These are phyloP conservation scores for Druceiella hillmani DNA, from an alignment of 2,888 invertebrate species.

Conservation along the genomic window DNA sequence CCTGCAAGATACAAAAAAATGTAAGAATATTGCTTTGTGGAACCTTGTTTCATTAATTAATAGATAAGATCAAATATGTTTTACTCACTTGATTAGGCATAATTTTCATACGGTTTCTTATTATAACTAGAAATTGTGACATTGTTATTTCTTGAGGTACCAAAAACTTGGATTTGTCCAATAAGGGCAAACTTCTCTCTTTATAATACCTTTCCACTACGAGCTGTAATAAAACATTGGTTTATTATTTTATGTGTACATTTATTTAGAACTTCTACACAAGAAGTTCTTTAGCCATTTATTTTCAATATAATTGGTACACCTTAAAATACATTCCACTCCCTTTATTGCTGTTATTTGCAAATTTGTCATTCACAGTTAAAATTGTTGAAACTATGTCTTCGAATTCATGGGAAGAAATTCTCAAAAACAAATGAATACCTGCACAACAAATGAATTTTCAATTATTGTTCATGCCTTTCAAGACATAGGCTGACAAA, in stretches of 20 bases:
- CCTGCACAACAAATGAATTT: no score
- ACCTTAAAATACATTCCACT: no score
- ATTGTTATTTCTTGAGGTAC: slow-evolving; percentile 87
- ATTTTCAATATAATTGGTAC: no score
- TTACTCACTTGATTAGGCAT: slow-evolving; percentile 58
- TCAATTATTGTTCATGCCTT: no score
- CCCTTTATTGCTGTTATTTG: no score
- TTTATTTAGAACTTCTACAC: no score
- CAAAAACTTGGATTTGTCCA: slow-evolving; percentile 83
- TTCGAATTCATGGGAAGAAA: no score
- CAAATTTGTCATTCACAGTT: no score
- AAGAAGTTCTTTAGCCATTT: no score
- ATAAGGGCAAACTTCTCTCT: slow-evolving; percentile 67
- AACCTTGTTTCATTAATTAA: slow-evolving; percentile 8
- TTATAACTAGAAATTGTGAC: slow-evolving; percentile 82
- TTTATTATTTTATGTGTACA: not conserved
- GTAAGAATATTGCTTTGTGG: slow-evolving; percentile 5
- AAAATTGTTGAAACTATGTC: no score
- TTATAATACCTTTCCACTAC: slow-evolving; percentile 78
- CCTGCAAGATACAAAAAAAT: slow-evolving; percentile 39
- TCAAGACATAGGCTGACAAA: no score
- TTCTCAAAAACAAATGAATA: no score
- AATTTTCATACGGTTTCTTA: slow-evolving; percentile 50
- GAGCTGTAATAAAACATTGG: slow-evolving; percentile 49
- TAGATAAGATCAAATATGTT: slow-evolving; percentile 3